Evolutionary conservation across 2,797 vertebrate species (phyloP).

Genomic region (Sebastes aleutianus): DNA sequence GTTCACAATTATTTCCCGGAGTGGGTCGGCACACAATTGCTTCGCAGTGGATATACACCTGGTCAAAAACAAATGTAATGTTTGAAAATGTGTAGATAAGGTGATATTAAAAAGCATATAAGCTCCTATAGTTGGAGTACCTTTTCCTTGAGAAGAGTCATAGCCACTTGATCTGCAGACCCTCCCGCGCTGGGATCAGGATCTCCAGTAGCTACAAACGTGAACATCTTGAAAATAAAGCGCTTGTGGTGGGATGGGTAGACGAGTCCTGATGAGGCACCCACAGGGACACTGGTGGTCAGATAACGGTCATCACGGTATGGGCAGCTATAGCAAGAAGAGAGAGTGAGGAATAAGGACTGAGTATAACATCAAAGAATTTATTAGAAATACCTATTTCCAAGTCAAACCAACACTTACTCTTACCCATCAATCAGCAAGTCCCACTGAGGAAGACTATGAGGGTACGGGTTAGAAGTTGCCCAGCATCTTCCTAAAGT

Average conservation of each 20-base stretch:
- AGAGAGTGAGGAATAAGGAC: background rate
- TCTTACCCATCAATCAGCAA: constrained; percentile 70
- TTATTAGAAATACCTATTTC: background rate
- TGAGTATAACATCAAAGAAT: background rate
- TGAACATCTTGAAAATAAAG: constrained; percentile 81
- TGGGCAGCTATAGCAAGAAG: constrained; percentile 65
- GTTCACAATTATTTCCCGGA: constrained; percentile 56
- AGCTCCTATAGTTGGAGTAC: constrained; percentile 18
- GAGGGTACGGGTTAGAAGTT: constrained; percentile 47
- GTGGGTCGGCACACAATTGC: constrained; percentile 63
- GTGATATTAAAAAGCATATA: background rate
- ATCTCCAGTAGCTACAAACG: constrained; percentile 59
- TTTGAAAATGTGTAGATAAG: background rate
- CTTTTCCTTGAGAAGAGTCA: constrained; percentile 44
- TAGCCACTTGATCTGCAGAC: background rate
- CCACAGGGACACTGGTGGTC: constrained; percentile 55
- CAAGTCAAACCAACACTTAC: background rate
- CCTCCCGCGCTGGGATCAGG: background rate
- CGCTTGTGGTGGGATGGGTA: constrained; percentile 67
- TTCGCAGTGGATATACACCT: constrained; percentile 78
- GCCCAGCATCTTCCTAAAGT: constrained; percentile 75
- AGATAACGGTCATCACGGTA: constrained; percentile 67
- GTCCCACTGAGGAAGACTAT: constrained; percentile 70
- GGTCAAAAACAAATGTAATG: background rate
- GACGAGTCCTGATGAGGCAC: constrained; percentile 29